These are phyloP conservation scores for Apaloderma vittatum DNA, from an alignment of 2,113 vertebrate species.

Conservation along the genomic window DNA sequence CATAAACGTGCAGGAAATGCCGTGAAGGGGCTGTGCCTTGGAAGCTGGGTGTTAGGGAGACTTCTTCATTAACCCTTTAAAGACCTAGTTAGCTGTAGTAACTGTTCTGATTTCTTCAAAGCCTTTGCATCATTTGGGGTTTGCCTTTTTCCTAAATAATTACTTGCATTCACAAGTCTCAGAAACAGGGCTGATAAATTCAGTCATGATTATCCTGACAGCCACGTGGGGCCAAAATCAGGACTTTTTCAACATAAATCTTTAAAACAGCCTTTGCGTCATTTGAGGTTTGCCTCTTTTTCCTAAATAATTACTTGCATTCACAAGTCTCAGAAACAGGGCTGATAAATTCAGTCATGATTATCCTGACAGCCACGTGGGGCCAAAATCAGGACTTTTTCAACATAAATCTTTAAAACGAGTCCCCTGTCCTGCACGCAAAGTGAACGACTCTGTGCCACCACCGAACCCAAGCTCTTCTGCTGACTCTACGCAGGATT, in stretches of 20 bases:
- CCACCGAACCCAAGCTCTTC: conserved; percentile 31
- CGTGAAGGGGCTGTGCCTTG: neutral
- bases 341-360: neutral
- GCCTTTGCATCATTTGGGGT: neutral
- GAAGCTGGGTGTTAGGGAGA: conserved; percentile 1
- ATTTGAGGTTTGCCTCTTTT: neutral
- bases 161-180: neutral
- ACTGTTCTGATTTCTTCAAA: neutral
- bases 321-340: neutral
- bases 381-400: neutral
- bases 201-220: neutral
- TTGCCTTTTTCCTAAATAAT: neutral
- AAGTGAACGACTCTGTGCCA: neutral
- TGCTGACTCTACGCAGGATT: conserved; percentile 63
- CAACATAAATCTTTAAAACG: neutral
- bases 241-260: neutral
- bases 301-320: neutral
- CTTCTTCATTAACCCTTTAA: conserved; percentile 51
- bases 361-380: neutral
- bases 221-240: neutral
- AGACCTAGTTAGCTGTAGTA: neutral
- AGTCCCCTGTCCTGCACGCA: neutral
- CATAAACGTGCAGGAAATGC: neutral
- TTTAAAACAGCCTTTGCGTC: neutral
- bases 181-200: neutral